phyloP scores from a whole-genome alignment of 2,888 invertebrate genomes.

The Idaea biselata region DNA sequence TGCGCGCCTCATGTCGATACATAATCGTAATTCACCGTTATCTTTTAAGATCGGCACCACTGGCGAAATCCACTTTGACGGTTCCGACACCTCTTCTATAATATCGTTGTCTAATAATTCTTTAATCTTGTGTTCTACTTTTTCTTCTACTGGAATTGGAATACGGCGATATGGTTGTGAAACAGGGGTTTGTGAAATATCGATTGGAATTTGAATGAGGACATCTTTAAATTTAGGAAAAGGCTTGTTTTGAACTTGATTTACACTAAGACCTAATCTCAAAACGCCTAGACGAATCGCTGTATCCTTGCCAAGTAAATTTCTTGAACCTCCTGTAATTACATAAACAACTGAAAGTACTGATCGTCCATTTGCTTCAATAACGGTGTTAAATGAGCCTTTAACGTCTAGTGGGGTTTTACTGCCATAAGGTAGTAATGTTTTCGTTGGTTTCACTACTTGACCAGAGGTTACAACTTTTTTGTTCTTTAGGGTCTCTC shows the following conservation, averaged over 20 bases:
- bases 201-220: slow-evolving; percentile 14
- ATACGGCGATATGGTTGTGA: slow-evolving; percentile 17
- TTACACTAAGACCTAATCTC: slow-evolving; percentile 13
- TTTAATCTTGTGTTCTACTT: slow-evolving; percentile 24
- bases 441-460: not conserved
- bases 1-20: slow-evolving; percentile 10
- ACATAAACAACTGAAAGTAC: slow-evolving; percentile 22
- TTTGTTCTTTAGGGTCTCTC: slow-evolving; percentile 15
- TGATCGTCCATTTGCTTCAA: slow-evolving; percentile 5
- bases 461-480: not conserved
- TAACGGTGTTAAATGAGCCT: slow-evolving; percentile 12
- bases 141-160: slow-evolving; percentile 20
- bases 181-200: slow-evolving; percentile 14
- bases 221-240: slow-evolving; percentile 32
- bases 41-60: slow-evolving; percentile 15
- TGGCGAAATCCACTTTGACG: slow-evolving; percentile 30
- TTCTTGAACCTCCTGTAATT: slow-evolving; percentile 18
- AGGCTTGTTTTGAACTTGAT: slow-evolving; percentile 9
- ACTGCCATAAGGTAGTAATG: not conserved
- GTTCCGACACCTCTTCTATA: slow-evolving; percentile 27
- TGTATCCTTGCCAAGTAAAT: slow-evolving; percentile 21
- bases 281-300: slow-evolving; percentile 21
- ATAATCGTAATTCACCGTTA: not conserved
- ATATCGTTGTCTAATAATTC: slow-evolving; percentile 26
- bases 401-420: slow-evolving; percentile 8